A percentile compares a stretch with the other conserved stretches of the same genome.
Evolutionary conservation across 2,797 vertebrate species (phyloP).

Genomic region (Lithobates sylvaticus): DNA sequence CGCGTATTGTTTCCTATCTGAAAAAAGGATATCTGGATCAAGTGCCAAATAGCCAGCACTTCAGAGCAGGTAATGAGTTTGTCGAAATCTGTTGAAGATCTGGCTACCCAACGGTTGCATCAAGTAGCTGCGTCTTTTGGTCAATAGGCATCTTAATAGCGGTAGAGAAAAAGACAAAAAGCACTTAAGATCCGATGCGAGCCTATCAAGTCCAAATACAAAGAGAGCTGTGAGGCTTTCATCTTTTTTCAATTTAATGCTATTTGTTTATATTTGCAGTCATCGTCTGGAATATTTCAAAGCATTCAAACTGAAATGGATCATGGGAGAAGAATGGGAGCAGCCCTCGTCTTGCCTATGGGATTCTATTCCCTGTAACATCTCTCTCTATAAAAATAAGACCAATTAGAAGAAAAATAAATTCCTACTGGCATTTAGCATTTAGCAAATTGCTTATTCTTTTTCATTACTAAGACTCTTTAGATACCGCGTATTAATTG

Average conservation of each 20-base stretch:
- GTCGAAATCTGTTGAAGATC: neutral
- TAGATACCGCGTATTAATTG: slow-evolving; percentile 47
- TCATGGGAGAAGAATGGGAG: slow-evolving; percentile 80
- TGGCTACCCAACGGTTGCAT: neutral
- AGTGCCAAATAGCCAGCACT: neutral
- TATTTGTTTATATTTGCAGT: slow-evolving; percentile 64
- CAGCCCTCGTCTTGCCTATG: slow-evolving; percentile 77
- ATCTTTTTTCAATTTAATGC: slow-evolving; percentile 1
- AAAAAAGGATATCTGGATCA: no score
- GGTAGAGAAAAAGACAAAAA: neutral
- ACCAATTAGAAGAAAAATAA: slow-evolving; percentile 22
- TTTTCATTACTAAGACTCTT: slow-evolving; percentile 14
- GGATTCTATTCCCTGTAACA: slow-evolving; percentile 54
- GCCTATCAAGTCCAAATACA: neutral
- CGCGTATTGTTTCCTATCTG: no score
- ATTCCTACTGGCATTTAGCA: slow-evolving; percentile 51
- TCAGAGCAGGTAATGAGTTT: neutral
- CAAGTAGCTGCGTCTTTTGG: neutral
- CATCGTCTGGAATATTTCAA: slow-evolving; percentile 79
- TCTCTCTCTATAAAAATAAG: slow-evolving; percentile 28
- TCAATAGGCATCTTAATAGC: neutral
- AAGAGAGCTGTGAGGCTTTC: neutral
- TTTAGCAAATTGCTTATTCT: slow-evolving; percentile 25
- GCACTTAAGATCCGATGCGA: neutral
- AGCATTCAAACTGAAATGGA: slow-evolving; percentile 77